phyloP scores from a whole-genome alignment of 2,113 vertebrate genomes.

The Prolemur simus region DNA sequence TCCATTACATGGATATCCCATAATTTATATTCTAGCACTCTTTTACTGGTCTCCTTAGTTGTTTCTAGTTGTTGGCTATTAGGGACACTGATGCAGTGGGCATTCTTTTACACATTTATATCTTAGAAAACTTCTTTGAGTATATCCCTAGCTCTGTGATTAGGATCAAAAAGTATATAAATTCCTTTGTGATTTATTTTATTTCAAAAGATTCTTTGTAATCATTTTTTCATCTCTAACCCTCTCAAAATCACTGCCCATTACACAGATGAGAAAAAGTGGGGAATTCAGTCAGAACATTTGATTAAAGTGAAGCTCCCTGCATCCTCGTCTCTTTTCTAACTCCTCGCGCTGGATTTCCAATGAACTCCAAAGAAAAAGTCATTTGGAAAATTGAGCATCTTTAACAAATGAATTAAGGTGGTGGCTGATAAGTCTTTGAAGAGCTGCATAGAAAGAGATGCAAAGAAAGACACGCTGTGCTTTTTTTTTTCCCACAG shows the following conservation, averaged over 20 bases:
- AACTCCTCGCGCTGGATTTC: slow-evolving; percentile 18
- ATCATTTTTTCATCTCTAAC: not conserved
- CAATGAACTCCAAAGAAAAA: slow-evolving; percentile 53
- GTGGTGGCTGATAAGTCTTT: slow-evolving; percentile 50
- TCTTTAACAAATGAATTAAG: slow-evolving; percentile 65
- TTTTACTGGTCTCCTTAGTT: not conserved
- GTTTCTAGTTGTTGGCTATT: not conserved
- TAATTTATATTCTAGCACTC: not conserved
- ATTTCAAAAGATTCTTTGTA: not conserved
- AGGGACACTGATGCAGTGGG: not conserved
- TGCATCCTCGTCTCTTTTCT: not conserved
- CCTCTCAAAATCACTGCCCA: not conserved
- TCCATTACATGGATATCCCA: no score
- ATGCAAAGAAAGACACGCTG: slow-evolving; percentile 75
- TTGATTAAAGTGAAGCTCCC: not conserved
- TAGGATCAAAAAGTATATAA: not conserved
- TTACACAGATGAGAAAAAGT: slow-evolving; percentile 21
- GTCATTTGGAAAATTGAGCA: slow-evolving; percentile 43
- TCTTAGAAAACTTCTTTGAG: not conserved
- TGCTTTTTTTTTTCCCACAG: slow-evolving; percentile 16
- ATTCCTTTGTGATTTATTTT: not conserved
- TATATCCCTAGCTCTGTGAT: not conserved
- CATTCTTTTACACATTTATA: not conserved
- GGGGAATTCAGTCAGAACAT: not conserved
- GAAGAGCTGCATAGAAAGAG: slow-evolving; percentile 69